Conservation (phyloP, 2,113 vertebrate genomes). For the Lagopus muta region DNA sequence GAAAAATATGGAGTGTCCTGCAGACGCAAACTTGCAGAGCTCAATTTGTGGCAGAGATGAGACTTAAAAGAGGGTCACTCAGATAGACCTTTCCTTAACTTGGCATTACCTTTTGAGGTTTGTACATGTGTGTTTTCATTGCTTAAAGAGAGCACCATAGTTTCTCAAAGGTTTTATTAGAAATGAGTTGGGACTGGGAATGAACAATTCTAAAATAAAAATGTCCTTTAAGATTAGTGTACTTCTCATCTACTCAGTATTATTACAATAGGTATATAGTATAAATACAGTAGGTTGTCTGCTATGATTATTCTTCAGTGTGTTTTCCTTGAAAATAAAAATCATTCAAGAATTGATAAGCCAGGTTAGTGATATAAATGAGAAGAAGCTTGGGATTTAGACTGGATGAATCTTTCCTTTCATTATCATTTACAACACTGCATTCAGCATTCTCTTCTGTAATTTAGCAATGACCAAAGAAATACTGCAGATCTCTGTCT, state of each 20-base stretch:
- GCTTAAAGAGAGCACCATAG: neutral
- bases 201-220: neutral
- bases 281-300: neutral
- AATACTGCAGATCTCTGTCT: neutral
- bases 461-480: neutral
- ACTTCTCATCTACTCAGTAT: neutral
- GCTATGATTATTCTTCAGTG: neutral
- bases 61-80: neutral
- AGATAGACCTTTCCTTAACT: neutral
- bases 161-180: neutral
- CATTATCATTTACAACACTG: neutral
- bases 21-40: neutral
- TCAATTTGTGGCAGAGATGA: neutral
- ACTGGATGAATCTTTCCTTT: neutral
- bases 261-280: neutral
- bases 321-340: neutral
- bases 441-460: neutral
- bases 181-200: neutral
- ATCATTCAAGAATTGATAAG: neutral
- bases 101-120: neutral
- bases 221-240: neutral
- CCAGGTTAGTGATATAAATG: neutral
- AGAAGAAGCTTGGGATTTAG: neutral
- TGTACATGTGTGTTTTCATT: neutral
- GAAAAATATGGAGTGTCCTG: neutral